Evolutionary conservation across 2,797 vertebrate species (phyloP), one percentile per base, ranked within the genome.

Genomic region (Neosilurus mollespiculum): DNA sequence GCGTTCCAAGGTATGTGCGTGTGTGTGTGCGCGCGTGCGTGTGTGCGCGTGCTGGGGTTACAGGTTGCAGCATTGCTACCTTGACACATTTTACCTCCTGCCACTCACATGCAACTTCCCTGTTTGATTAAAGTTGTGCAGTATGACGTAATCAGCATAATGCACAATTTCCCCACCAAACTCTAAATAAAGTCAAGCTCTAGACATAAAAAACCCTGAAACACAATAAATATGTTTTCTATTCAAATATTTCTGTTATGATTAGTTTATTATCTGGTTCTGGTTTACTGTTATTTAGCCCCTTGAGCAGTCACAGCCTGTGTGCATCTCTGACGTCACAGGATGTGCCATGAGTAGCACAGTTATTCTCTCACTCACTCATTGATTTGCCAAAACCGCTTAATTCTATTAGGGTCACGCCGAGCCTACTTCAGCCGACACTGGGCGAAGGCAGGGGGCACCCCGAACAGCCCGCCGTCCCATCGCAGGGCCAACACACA

Each of bases 1-100:
- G 94, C 88, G 94, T 95, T 83, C 94, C 94, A 85, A 94, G 94
- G 94, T 95, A 89, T 22, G 43, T 56, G 20, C 0, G 18, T 12
- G n/a, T 34, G 9, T n/a, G 37, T 18, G 20, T 22, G 49, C 14
- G 53, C 0, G 37, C 0, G 18, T 12, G n/a, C 24, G 9, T n/a
- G 37, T 18, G 20, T 22, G 49, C 14, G 53, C 0, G 37, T 22
- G 75, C 2, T 20, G 54, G 62, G 54, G 62, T 65, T 67, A 66
- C 62, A 80, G 49, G 51, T 67, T 65, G 53, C 37, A 67, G n/a
- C 51, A 56, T 34, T 34, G 3, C 16, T 30, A 4, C 15, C 30
- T 67, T 15, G 51, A 15, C 56, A 66, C n/a, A 54, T n/a, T 66
- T 24, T 9, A 54, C 34, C 61, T 66, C 56, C 24, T 56, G 30